Base-by-base conservation (phyloP, 1,140 invertebrate genomes). In the roundworm (Caenorhabditis elegans) region DNA sequence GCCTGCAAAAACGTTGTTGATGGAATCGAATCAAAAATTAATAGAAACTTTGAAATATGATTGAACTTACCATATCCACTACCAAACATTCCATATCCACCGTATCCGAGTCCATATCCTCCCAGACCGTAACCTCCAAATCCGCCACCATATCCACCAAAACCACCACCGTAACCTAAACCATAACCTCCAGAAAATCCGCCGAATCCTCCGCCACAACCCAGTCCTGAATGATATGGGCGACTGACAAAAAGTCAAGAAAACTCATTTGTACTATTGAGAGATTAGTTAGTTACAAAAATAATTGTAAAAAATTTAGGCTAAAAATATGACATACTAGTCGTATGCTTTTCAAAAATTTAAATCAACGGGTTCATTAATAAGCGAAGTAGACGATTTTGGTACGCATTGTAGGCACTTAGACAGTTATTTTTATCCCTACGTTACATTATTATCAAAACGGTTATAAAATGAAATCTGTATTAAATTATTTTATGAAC, bases 101-200 rank as follows among this genome's bases (percentile, higher is more conserved):
- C 60, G 60, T 70, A 70, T 43, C 60, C 60, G n/a, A 70, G 60
- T 17, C 60, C 60, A 17, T 70, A 70, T 70, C 60, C 60, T 31
- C 60, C 60, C 60, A 70, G 15, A 31, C 53, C 53, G 34, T 60
- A 60, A 17, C 53, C 53, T 5, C 53, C 53, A 34, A 24, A 39
- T 17, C 60, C 60, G 60, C 39, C 39, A 31, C 60, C 60, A 70
- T 70, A 70, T 22, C 60, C 60, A 22, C 60, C 60, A 39, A n/a
- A 70, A 24, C 60, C 60, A 8, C 60, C 60, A 70, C 60, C 60
- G 60, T 70, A 70, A 70, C 60, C 60, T 70, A 70, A 70, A 70
- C 60, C 60, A 70, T 70, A 70, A 70, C 60, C 60, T 70, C 60
- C 60, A 70, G 39, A 70, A 70, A 39, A 70, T 11, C 60, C 60